Base-by-base conservation (phyloP, 1,140 invertebrate genomes). In the Aricia agestis region DNA sequence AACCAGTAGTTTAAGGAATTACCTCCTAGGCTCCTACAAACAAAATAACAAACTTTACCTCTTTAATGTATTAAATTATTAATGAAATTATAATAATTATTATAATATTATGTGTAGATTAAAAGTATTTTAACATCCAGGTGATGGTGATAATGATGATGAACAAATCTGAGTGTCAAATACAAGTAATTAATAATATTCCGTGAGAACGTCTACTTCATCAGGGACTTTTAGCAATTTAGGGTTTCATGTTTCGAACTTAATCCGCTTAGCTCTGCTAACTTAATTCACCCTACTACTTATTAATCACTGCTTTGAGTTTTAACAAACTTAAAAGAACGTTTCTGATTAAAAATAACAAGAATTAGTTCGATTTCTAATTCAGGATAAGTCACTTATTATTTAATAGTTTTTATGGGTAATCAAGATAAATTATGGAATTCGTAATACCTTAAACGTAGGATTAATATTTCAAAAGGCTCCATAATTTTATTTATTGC, bases 91-190 rank as follows among this genome's bases (percentile, higher is more conserved):
- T n/a, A n/a, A n/a, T n/a, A n/a, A n/a, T n/a, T n/a, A n/a, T n/a
- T n/a, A n/a, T n/a, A n/a, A n/a, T n/a, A n/a, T n/a, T n/a, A n/a
- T n/a, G n/a, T n/a, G n/a, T n/a, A n/a, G n/a, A n/a, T n/a, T n/a
- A n/a, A n/a, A n/a, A n/a, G n/a, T n/a, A n/a, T n/a, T 25, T 25
- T 25, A 25, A 25, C 25, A 25, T 3, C 25, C 25, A 1, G 3
- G 3, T 36, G 36, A 5, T 4, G 45, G 13, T 52, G 11, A 52
- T 52, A 13, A 52, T 52, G 11, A 52, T 13, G 11, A 52, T 52
- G 45, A 52, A 52, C 9, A 52, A 52, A 52, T 52, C 11, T 13
- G 94, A 93, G 94, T 94, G 91, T 72, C 92, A 93, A 75, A 58
- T 77, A 63, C 70, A 18, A 67, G 58, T 73, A 18, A 63, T 63